Conservation (phyloP, 2,113 vertebrate species). For the Pavo muticus region DNA sequence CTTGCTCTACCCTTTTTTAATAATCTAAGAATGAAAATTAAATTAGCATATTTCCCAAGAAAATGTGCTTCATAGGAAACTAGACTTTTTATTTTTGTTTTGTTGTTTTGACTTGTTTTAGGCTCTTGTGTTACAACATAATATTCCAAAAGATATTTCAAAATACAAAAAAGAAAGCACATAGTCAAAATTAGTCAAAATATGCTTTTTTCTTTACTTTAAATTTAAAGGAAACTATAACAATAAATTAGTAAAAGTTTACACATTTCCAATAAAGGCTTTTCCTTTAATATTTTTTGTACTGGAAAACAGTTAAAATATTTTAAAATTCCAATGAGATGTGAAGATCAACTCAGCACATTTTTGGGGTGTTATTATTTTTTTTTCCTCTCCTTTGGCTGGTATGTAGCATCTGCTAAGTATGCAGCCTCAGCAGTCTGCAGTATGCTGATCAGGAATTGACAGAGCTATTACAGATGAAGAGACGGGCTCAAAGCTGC, state of each 20-base stretch:
- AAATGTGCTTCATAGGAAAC: neutral
- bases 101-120: neutral
- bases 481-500: neutral
- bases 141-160: neutral
- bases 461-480: neutral
- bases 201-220: neutral
- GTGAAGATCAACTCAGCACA: neutral
- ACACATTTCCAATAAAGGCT: accelerated
- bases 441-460: accelerated
- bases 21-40: neutral
- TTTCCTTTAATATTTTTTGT: neutral
- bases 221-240: neutral
- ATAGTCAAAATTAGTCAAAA: neutral
- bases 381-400: accelerated
- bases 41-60: neutral
- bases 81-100: neutral
- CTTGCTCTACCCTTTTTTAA: accelerated
- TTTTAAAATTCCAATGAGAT: neutral
- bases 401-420: neutral
- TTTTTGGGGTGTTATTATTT: neutral
- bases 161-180: neutral
- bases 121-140: neutral
- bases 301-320: neutral
- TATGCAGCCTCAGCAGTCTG: neutral
- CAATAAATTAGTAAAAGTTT: neutral